Evolutionary conservation across 1,140 invertebrate species (phyloP).

Genomic region (Anoplolepis gracilipes): DNA sequence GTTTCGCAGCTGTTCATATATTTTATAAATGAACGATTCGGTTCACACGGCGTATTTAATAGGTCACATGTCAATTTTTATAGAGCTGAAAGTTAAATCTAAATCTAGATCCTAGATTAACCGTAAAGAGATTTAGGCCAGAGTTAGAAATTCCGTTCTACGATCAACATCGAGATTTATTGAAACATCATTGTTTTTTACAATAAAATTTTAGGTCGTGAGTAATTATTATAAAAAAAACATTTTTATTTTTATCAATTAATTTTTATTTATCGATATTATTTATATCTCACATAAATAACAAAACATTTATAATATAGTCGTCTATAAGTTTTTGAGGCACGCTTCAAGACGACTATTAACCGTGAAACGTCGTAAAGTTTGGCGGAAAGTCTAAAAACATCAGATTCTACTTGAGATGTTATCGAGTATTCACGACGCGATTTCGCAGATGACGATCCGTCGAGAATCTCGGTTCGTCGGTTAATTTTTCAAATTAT

Average conservation of each 20-base stretch:
- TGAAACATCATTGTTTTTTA: background rate
- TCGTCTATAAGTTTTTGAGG: background rate
- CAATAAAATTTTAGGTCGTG: background rate
- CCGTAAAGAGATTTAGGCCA: slow-evolving; percentile 21
- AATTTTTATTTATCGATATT: no score
- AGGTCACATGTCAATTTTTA: slow-evolving; percentile 28
- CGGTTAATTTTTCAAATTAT: slow-evolving; percentile 77
- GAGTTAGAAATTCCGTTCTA: background rate
- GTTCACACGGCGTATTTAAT: slow-evolving; percentile 35
- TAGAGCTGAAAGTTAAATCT: background rate
- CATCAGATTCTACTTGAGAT: background rate
- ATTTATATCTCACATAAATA: background rate
- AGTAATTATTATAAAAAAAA: slow-evolving; percentile 13
- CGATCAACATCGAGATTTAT: background rate
- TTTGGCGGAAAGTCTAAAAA: slow-evolving; percentile 10
- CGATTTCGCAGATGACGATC: slow-evolving; percentile 9
- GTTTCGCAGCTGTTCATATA: slow-evolving; percentile 57
- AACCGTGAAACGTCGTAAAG: background rate
- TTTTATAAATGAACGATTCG: slow-evolving; percentile 59
- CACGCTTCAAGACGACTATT: slow-evolving; percentile 11
- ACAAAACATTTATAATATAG: background rate
- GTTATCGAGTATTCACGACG: slow-evolving; percentile 24
- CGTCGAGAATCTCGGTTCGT: slow-evolving; percentile 12
- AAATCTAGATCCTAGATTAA: slow-evolving; percentile 33
- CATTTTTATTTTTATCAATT: background rate